Evolutionary conservation across 2,888 invertebrate genomes (phyloP), one percentile per base, ranked within the genome.

Genomic region (Tipula confusa): DNA sequence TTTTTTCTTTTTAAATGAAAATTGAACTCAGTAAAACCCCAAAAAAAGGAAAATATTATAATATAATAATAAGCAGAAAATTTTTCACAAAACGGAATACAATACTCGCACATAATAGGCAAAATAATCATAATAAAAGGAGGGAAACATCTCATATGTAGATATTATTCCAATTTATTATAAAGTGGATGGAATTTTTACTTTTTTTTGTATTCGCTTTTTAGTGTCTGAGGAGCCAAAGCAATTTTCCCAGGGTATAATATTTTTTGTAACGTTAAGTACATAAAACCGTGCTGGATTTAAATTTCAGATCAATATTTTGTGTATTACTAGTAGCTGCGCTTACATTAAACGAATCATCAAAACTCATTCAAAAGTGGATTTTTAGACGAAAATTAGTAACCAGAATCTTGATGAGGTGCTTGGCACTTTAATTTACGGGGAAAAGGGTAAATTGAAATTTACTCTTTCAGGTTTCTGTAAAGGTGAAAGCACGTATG

Each of bases 81-180:
- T 64, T 64, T 6, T 64, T 64, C 64, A 24, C 64, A 64, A 64
- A 64, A 64, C 64, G 64, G 64, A 64, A 64, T 24, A 64, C 64
- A 64, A 64, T 64, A 64, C 24, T 18, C 24, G 11, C 24, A 33
- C 11, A 24, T 11, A 64, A 64, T 64, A 64, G 64, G 64, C 9
- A 64, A 64, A 64, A 64, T 64, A 64, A 64, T 64, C 18, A 64
- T 24, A 64, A 64, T 64, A 64, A 24, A 64, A 64, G 64, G 64
- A 64, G 64, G 24, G 9, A 64, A 64, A 18, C n/a, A 24, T 43
- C 24, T 24, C 64, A 64, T 64, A 64, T 24, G 9, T 24, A 64
- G 64, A 7, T 43, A 43, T 43, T 43, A 64, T 43, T 43, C 15
- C 43, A 15, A 43, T 43, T 43, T 43, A 43, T 64, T 64, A 11